Percentiles rank a stretch among this genome's conserved stretches.
Conservation (phyloP, 2,888 invertebrate genomes). For the Chrysolina oricalcia region DNA sequence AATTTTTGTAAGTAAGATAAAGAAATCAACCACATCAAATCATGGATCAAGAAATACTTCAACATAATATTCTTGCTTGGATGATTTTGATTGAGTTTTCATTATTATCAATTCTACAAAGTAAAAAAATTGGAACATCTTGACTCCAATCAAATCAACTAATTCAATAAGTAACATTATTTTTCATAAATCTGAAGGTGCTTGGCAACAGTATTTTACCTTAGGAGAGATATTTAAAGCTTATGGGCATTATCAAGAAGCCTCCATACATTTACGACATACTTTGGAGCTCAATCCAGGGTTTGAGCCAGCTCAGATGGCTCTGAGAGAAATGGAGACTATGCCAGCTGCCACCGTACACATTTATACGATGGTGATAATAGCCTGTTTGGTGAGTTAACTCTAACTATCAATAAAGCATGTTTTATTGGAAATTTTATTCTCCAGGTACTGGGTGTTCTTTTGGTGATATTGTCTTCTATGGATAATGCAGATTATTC, state of each 20-base stretch:
- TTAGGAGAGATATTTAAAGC: conserved; percentile 94
- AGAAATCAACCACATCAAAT: no score
- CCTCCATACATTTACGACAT: conserved; percentile 86
- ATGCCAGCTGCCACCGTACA: conserved; percentile 87
- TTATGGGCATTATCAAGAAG: conserved; percentile 92
- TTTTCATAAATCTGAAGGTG: conserved; percentile 71
- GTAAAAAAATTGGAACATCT: no score
- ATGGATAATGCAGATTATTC: conserved; percentile 75
- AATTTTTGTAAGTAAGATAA: no score
- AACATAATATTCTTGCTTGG: no score
- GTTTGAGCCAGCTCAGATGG: conserved; percentile 86
- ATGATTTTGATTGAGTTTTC: no score
- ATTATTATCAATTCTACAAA: no score
- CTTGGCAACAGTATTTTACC: conserved; percentile 94
- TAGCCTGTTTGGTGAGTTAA: conserved; percentile 84
- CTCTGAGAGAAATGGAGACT: conserved; percentile 87
- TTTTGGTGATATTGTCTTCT: conserved; percentile 87
- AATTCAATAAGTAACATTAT: neutral
- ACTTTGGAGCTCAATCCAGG: conserved; percentile 89
- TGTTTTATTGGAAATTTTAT: neutral
- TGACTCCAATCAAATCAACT: no score
- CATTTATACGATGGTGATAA: conserved; percentile 89
- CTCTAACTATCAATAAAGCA: neutral
- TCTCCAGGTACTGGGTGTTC: conserved; percentile 84
- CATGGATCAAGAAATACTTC: no score